Evolutionary conservation across 2,797 vertebrate genomes (phyloP), one percentile per base, ranked within the genome.

Genomic region (Spizella passerina): DNA sequence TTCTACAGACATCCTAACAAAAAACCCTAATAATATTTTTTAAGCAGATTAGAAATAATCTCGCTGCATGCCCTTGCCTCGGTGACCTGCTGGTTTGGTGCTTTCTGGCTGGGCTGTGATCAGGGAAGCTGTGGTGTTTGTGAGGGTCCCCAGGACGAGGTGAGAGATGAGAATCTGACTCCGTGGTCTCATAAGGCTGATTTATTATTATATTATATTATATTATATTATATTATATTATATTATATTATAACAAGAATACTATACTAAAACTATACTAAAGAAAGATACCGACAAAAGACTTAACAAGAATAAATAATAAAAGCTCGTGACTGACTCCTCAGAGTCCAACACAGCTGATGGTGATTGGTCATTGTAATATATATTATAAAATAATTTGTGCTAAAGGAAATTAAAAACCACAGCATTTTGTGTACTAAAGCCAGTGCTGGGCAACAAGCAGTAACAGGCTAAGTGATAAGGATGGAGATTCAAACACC

Each of bases 11-110:
- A 73, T 44, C 46, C 50, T 55, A 86, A 85, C 80, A 93, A 95
- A 96, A 95, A 94, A 52, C 86, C 81, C 93, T 93, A 93, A 93
- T 96, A 95, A 93, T 96, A 94, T 95, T 97, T 97, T 92, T 88
- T 94, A 97, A 97, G 96, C 95, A 97, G 97, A 97, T 98, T 96
- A 97, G 52, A 92, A 93, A 69, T 96, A 96, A 98, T 95, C 95
- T 90, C 77, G 60, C 95, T 86, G 21, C 68, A 18, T 71, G 81
- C 89, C 79, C 72, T 97, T 97, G 80, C 38, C 88, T 86, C 24
- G 24, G 56, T 89, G 82, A 93, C 95, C 86, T 91, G 30, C 41
- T 44, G 39, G 65, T 85, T 85, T 86, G 84, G 78, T 90, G 57
- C 70, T 91, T 86, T 94, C 79, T 8, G 16, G 46, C 59, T 43